Percentiles rank a stretch among this genome's conserved stretches.
phyloP scores from a whole-genome alignment of 2,113 vertebrate species.

The Psammodynastes pulverulentus region DNA sequence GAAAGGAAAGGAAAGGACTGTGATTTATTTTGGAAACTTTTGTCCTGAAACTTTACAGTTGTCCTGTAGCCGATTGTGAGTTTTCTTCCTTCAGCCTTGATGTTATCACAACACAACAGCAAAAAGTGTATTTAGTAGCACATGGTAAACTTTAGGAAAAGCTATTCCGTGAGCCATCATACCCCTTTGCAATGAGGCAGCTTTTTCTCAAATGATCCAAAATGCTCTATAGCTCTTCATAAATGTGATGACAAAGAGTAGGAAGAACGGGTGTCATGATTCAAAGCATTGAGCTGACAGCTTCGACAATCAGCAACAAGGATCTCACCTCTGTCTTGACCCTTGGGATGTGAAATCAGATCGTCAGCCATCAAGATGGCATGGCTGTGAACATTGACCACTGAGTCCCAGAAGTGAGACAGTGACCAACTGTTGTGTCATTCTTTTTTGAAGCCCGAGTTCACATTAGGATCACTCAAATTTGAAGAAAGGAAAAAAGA shows the following conservation, averaged over 20 bases:
- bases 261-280: neutral
- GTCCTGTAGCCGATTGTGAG: neutral
- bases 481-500: neutral
- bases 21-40: neutral
- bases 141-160: neutral
- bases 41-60: neutral
- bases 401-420: neutral
- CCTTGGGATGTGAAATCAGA: neutral
- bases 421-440: neutral
- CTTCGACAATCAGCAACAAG: neutral
- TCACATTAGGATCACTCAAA: neutral
- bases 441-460: neutral
- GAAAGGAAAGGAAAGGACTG: neutral
- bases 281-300: neutral
- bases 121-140: neutral
- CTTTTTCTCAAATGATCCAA: neutral
- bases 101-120: neutral
- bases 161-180: neutral
- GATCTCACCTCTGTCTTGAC: neutral
- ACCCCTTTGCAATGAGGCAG: neutral
- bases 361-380: neutral
- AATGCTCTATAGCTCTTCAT: neutral
- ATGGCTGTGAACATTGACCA: neutral
- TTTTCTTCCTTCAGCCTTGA: neutral
- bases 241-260: slow-evolving; percentile 11